These are phyloP conservation scores for Uromys caudimaculatus DNA, from an alignment of 2,797 vertebrate genomes.

Conservation along the genomic window DNA sequence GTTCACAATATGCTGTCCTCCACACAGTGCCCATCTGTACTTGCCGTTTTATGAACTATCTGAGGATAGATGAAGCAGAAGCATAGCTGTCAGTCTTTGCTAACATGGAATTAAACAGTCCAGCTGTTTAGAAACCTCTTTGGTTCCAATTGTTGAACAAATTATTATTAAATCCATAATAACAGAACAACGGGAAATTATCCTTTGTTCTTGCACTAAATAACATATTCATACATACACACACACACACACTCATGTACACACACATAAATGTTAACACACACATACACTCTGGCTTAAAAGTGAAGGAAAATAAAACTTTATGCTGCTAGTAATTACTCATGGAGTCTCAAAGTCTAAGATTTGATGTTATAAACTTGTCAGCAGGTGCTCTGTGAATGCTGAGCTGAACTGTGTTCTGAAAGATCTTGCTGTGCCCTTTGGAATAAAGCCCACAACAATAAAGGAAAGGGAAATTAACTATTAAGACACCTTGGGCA, in stretches of 20 bases:
- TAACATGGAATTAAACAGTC: constrained; percentile 38
- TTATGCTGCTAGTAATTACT: constrained; percentile 71
- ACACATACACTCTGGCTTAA: neutral
- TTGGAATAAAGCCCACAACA: constrained; percentile 52
- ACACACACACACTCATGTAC: neutral
- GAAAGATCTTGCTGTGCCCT: constrained; percentile 63
- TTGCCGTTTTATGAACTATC: constrained; percentile 42
- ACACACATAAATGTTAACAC: neutral
- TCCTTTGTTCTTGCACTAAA: neutral
- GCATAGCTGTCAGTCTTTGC: neutral
- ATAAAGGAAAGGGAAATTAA: constrained; percentile 69
- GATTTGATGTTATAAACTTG: constrained; percentile 80
- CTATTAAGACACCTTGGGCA: constrained; percentile 27
- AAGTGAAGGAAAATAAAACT: constrained; percentile 58
- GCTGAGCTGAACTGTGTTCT: constrained; percentile 71
- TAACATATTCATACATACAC: neutral
- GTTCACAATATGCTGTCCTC: constrained; percentile 10
- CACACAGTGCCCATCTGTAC: neutral
- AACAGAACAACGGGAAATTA: neutral
- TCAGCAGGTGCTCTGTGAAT: constrained; percentile 78
- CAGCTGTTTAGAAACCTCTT: constrained; percentile 50
- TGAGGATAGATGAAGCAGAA: neutral
- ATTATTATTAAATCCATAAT: constrained; percentile 54
- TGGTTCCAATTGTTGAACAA: constrained; percentile 42
- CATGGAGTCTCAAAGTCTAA: constrained; percentile 51